Percentiles rank a stretch among this genome's conserved stretches.
Evolutionary conservation across 2,888 invertebrate genomes (phyloP).

Genomic region (Himalopsyche anomala): DNA sequence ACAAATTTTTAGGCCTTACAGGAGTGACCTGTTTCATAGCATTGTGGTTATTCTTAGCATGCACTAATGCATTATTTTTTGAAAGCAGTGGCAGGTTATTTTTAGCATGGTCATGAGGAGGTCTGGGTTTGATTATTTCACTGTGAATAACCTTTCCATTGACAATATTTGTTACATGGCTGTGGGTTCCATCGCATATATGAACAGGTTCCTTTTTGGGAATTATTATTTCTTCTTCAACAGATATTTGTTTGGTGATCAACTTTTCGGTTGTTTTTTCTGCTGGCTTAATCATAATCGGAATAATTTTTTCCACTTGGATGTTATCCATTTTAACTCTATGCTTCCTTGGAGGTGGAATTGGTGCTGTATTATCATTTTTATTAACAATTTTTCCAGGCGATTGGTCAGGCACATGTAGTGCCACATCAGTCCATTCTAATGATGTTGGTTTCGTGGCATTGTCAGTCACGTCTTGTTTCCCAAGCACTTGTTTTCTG

Average conservation of each 20-base stretch:
- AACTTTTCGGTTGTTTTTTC: constrained; percentile 68
- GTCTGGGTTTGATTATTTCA: constrained; percentile 51
- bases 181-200: constrained; percentile 69
- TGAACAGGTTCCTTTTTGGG: constrained; percentile 70
- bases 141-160: constrained; percentile 63
- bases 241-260: constrained; percentile 67
- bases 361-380: constrained; percentile 67
- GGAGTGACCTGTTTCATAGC: constrained; percentile 32
- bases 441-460: constrained; percentile 59
- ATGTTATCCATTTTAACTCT: constrained; percentile 67
- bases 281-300: constrained; percentile 22
- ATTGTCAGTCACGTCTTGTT: constrained; percentile 36
- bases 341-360: constrained; percentile 71
- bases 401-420: constrained; percentile 73
- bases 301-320: constrained; percentile 64
- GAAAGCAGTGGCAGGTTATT: neutral
- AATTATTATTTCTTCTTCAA: constrained; percentile 70
- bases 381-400: constrained; percentile 68
- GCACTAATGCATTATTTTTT: neutral
- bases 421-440: constrained; percentile 77
- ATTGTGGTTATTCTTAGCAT: neutral
- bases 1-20: constrained; percentile 72
- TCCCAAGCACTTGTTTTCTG: constrained; percentile 5
- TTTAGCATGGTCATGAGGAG: constrained; percentile 59
- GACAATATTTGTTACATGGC: constrained; percentile 67